Evolutionary conservation across 2,888 invertebrate genomes (phyloP).

Genomic region (Tuberolachnus salignus): DNA sequence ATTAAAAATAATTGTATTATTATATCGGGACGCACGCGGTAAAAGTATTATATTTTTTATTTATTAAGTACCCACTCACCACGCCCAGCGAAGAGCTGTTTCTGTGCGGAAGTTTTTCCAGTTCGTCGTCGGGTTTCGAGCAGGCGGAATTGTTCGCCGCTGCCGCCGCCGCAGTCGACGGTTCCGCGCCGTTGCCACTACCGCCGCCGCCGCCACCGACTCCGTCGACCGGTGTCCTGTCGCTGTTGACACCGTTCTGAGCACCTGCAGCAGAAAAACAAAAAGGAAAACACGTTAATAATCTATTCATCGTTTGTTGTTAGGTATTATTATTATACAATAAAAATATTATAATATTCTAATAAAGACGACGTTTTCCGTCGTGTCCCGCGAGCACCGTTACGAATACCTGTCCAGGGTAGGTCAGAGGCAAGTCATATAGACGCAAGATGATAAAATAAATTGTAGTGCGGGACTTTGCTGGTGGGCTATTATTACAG

Average conservation of each 20-base stretch:
- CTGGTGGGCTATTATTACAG: no score
- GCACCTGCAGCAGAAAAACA: conserved; percentile 1
- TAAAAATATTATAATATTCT: background rate
- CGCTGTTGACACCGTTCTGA: background rate
- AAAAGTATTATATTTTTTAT: no score
- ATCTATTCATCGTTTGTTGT: background rate
- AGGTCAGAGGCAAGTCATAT: no score
- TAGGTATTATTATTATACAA: background rate
- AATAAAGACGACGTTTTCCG: no score
- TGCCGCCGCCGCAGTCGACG: background rate
- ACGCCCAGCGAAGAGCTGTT: conserved; percentile 40
- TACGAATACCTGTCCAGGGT: no score
- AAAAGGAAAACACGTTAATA: background rate
- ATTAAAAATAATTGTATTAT: no score
- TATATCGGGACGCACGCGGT: no score
- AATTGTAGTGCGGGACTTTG: no score
- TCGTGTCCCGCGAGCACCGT: no score
- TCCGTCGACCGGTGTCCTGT: background rate
- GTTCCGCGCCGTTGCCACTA: background rate
- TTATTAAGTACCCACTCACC: background rate
- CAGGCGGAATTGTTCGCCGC: conserved; percentile 1
- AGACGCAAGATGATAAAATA: no score
- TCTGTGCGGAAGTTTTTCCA: conserved; percentile 36
- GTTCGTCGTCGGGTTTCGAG: conserved; percentile 33
- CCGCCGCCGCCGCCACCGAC: background rate